Evolutionary conservation across 1,140 invertebrate species (phyloP), one percentile per base, ranked within the genome.

Genomic region (Xylocopa sonorina): DNA sequence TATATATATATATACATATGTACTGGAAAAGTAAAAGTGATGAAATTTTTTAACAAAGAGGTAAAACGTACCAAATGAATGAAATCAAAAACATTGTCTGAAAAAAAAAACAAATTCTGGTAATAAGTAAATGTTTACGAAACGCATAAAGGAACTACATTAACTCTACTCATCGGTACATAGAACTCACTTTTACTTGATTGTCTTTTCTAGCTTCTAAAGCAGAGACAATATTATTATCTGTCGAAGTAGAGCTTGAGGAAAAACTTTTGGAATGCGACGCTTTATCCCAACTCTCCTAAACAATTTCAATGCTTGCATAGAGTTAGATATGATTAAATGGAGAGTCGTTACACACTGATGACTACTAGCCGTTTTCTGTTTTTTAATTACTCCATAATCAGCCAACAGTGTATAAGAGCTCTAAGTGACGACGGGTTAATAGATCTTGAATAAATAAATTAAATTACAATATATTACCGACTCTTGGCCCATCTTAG

Each of bases 401-500:
- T n/a, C n/a, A n/a, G n/a, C n/a, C n/a, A n/a, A n/a, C n/a, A n/a
- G n/a, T n/a, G n/a, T n/a, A n/a, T n/a, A n/a, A n/a, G n/a, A n/a
- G n/a, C n/a, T 43, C 50, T 72, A 86, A 91, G 41, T 88, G 74
- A 80, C 87, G 34, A 83, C n/a, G n/a, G n/a, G n/a, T n/a, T n/a
- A n/a, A n/a, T n/a, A n/a, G n/a, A n/a, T 85, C 34, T 80, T 88
- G 74, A 38, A 3, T 89, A 88, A 86, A 88, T 84, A 81, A 87
- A 78, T 80, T 86, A 64, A 71, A 78, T 84, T 81, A 80, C 50
- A 0, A 53, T 29, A 66, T 50, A 60, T 63, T 94, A 96, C 95
- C 90, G 95, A 95, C 93, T 97, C 96, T 88, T 95, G 95, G 89
- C 94, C 96, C 90, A 95, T 94, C 94, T 97, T 97, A 38, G 96